A percentile compares a stretch with the other conserved stretches of the same genome.
These are phyloP conservation scores for Pyrrhosoma nymphula DNA, from an alignment of 2,888 invertebrate species.

Conservation along the genomic window DNA sequence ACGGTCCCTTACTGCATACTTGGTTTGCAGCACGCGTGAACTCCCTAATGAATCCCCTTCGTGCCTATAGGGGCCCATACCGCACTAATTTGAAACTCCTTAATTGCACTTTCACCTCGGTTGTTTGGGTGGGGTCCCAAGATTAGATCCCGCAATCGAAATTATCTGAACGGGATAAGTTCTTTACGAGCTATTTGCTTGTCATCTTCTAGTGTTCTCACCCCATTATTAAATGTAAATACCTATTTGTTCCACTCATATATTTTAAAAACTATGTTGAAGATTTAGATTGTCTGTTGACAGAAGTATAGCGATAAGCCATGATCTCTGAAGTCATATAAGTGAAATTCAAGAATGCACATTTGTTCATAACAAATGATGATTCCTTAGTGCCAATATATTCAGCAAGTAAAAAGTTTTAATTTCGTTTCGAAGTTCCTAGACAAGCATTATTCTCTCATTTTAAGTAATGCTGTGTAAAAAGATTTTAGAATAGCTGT, in stretches of 20 bases:
- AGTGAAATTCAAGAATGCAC: too few relatives aligned
- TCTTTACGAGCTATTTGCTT: neutral
- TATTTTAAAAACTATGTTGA: neutral
- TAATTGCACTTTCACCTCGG: constrained; percentile 1
- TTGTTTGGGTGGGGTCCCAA: neutral
- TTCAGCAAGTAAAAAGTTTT: too few relatives aligned
- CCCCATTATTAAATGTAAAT: neutral
- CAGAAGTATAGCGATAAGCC: too few relatives aligned
- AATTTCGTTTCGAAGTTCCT: too few relatives aligned
- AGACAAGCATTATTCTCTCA: too few relatives aligned
- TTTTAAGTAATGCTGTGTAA: too few relatives aligned
- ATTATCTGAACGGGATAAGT: neutral
- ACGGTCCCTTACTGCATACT: neutral
- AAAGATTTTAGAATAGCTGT: too few relatives aligned
- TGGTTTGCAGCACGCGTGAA: neutral
- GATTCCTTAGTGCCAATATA: too few relatives aligned
- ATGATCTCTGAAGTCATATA: too few relatives aligned
- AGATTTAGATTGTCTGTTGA: neutral
- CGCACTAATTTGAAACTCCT: neutral
- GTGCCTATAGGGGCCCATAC: neutral
- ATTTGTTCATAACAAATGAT: too few relatives aligned
- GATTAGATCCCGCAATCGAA: neutral
- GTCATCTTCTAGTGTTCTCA: neutral
- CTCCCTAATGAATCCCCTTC: neutral
- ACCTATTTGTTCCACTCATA: neutral